These are phyloP conservation scores for Dendroctonus ponderosae DNA, from an alignment of 1,140 invertebrate species.

Conservation along the genomic window DNA sequence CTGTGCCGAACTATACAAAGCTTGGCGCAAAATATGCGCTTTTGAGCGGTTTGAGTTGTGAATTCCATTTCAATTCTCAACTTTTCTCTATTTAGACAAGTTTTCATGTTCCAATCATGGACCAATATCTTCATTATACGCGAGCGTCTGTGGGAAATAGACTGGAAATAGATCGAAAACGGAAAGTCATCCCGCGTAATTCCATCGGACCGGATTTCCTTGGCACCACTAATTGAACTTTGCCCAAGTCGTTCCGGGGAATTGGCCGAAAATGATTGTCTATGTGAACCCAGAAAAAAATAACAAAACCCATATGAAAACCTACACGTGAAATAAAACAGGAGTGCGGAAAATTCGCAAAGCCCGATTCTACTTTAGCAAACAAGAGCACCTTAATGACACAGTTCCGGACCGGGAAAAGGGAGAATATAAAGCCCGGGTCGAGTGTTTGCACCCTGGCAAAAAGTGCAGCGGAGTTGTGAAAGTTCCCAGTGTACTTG, in stretches of 20 bases:
- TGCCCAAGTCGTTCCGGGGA: too few species aligned
- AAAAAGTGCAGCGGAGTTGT: conserved; percentile 20
- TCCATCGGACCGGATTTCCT: conserved; percentile 13
- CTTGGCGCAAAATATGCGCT: too few species aligned
- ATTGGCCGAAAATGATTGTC: too few species aligned
- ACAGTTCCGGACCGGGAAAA: not conserved
- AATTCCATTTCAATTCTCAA: too few species aligned
- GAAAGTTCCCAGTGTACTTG: conserved; percentile 17
- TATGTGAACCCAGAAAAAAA: too few species aligned
- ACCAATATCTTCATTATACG: conserved; percentile 12
- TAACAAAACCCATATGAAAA: too few species aligned
- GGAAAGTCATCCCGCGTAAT: conserved; percentile 30
- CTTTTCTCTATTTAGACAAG: too few species aligned
- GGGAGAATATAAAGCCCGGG: conserved; percentile 3
- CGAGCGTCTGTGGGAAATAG: not conserved
- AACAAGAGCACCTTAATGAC: not conserved
- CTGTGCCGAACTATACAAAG: too few species aligned
- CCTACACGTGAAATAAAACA: too few species aligned
- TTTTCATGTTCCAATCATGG: not conserved
- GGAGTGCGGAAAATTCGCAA: too few species aligned
- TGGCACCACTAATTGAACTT: not conserved
- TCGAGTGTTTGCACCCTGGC: conserved; percentile 6
- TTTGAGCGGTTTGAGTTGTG: too few species aligned
- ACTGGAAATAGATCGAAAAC: conserved; percentile 24
- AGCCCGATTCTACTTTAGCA: too few species aligned